Conservation (phyloP, 92 coral and sea anemone genomes). For the Bergia sp. region DNA sequence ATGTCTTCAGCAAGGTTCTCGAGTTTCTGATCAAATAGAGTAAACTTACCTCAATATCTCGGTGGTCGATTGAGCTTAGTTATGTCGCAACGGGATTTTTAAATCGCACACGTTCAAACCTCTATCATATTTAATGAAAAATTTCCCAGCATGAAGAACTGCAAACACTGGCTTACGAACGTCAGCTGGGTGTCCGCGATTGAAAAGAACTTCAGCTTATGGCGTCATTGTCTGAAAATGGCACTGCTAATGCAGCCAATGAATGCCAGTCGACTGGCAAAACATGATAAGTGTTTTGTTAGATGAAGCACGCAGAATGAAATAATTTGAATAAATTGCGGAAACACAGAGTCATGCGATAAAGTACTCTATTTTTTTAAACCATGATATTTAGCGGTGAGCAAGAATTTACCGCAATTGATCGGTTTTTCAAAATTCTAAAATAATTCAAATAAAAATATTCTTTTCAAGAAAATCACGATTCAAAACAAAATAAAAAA, state of each 20-base stretch:
- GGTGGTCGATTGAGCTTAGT: neutral
- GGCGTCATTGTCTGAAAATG: slow-evolving; percentile 43
- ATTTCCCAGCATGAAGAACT: slow-evolving; percentile 6
- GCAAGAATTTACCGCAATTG: neutral
- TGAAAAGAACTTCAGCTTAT: slow-evolving; percentile 33
- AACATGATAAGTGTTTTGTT: slow-evolving; percentile 47
- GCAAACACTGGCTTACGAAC: slow-evolving; percentile 11
- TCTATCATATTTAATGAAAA: slow-evolving; percentile 14
- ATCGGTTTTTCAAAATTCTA: neutral
- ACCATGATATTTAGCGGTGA: neutral
- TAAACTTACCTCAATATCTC: slow-evolving; percentile 23
- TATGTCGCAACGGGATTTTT: neutral
- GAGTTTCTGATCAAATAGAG: neutral
- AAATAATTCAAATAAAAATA: neutral
- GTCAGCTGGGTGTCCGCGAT: slow-evolving; percentile 31
- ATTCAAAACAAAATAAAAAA: neutral
- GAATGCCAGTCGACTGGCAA: neutral
- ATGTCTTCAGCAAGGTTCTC: neutral
- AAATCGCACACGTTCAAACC: slow-evolving; percentile 12
- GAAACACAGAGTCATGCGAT: slow-evolving; percentile 27
- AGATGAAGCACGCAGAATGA: slow-evolving; percentile 26
- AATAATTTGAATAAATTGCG: slow-evolving; percentile 42
- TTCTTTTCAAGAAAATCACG: neutral
- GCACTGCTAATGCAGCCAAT: slow-evolving; percentile 27
- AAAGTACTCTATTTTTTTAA: slow-evolving; percentile 19